These are phyloP conservation scores for Typhlichthys eigenmanni DNA, from an alignment of 2,797 vertebrate species.

Conservation along the genomic window DNA sequence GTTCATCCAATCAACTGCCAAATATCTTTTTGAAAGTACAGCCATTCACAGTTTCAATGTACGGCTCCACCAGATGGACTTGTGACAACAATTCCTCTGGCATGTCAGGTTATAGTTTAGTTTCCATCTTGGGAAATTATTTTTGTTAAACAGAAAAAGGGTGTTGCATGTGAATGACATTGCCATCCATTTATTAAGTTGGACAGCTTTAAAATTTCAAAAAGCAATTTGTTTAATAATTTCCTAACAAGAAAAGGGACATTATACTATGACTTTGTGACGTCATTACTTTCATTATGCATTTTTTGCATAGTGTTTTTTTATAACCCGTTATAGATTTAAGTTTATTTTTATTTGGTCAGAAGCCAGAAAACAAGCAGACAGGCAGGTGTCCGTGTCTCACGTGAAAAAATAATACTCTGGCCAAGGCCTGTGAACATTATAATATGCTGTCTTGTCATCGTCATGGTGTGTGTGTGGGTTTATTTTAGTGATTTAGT, in stretches of 20 bases:
- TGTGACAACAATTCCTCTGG: too few species aligned
- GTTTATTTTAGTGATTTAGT: too few species aligned
- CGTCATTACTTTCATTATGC: conserved; percentile 39
- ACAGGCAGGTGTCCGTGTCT: not conserved
- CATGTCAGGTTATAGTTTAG: not conserved
- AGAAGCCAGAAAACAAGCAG: not conserved
- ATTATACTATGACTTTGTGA: conserved; percentile 40
- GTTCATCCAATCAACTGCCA: too few species aligned
- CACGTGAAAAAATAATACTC: too few species aligned
- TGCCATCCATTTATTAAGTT: conserved; percentile 25
- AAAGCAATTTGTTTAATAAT: conserved; percentile 40
- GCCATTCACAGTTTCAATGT: too few species aligned
- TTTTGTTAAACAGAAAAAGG: conserved; percentile 24
- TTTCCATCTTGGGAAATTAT: conserved; percentile 9
- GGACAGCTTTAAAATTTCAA: conserved; percentile 23
- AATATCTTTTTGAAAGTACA: too few species aligned
- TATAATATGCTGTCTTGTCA: too few species aligned
- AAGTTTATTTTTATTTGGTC: conserved; percentile 27
- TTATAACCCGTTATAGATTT: conserved; percentile 40
- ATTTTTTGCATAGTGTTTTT: conserved; percentile 41
- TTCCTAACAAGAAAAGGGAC: conserved; percentile 28
- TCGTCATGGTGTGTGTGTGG: too few species aligned
- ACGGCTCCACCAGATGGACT: too few species aligned
- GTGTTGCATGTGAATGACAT: conserved; percentile 16
- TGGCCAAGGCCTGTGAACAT: too few species aligned